Evolutionary conservation across 2,797 vertebrate species (phyloP).

Genomic region (Melanotaenia boesemani): DNA sequence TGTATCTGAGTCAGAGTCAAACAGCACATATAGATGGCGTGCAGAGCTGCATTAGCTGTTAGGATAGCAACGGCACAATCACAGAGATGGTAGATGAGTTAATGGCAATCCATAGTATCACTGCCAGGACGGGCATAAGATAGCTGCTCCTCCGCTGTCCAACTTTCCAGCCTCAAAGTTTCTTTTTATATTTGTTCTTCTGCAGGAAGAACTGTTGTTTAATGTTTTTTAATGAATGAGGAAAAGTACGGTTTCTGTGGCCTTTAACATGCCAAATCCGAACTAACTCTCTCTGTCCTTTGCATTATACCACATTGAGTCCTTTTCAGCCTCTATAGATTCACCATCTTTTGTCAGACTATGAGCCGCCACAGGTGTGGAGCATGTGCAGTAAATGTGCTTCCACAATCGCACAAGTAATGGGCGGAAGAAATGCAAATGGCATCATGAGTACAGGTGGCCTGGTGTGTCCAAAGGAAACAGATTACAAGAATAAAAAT

Average conservation of each 20-base stretch:
- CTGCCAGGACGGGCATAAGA: slow-evolving; percentile 41
- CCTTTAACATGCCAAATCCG: slow-evolving; percentile 3
- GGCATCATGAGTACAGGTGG: slow-evolving; percentile 49
- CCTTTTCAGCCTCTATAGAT: slow-evolving; percentile 2
- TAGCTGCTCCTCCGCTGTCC: slow-evolving; percentile 40
- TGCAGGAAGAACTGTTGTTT: not conserved
- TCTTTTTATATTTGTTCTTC: too few species aligned
- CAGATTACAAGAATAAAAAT: slow-evolving; percentile 37
- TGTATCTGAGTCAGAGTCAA: slow-evolving; percentile 3
- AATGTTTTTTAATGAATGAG: not conserved
- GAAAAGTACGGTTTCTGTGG: too few species aligned
- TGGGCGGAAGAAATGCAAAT: slow-evolving; percentile 39
- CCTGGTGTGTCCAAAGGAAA: slow-evolving; percentile 49
- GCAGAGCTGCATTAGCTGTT: slow-evolving; percentile 25
- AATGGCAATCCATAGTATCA: slow-evolving; percentile 55
- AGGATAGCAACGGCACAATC: too few species aligned
- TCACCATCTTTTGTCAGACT: not conserved
- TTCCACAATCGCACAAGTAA: slow-evolving; percentile 23
- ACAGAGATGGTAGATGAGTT: slow-evolving; percentile 28
- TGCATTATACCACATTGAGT: slow-evolving; percentile 3
- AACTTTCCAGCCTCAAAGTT: slow-evolving; percentile 39
- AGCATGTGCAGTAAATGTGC: slow-evolving; percentile 4
- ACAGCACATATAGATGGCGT: slow-evolving; percentile 15
- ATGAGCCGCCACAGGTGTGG: slow-evolving; percentile 31
- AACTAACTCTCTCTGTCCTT: not conserved